Evolutionary conservation across 2,888 invertebrate species (phyloP), one percentile per base, ranked within the genome.

Genomic region (Papilio elwesi): DNA sequence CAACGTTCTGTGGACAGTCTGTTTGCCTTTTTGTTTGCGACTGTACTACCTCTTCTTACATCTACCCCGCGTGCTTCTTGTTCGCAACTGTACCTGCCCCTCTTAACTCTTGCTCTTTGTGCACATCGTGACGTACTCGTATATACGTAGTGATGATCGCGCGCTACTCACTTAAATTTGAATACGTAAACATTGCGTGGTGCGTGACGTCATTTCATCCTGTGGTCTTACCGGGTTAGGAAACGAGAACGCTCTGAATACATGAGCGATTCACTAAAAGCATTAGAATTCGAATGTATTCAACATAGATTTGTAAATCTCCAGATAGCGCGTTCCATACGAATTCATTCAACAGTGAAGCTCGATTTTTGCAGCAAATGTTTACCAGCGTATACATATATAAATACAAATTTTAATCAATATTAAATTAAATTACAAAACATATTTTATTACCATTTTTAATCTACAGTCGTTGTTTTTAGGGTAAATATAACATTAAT

Each of bases 101-200:
- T 26, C 26, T 16, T 10, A 8, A 10, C 53, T 53, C 16, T 53
- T 26, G 26, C 26, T 43, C 0, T 6, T 43, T 9, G 43, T 43
- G 43, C 5, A 5, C 43, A 7, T 43, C 26, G 11, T 55, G 55
- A 12, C 11, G 16, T 52, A n/a, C 15, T 9, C 43, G 9, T 43
- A 7, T 6, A 9, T 26, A 38, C 59, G n/a, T 38, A 59, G 26
- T 36, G 26, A 8, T 10, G 38, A 38, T 59, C 43, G n/a, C 10
- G 38, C 3, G 9, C 59, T 51, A 48, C 26, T 48, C 13, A 51
- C 38, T 36, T 55, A 36, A 47, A 55, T 64, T 65, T 55, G 64
- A 63, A 47, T 65, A 55, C 15, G 64, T 36, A 65, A 70, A 55
- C 55, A 65, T 51, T 65, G 15, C 10, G 63, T 63, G 49, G 49